Percentiles rank a stretch among this genome's conserved stretches.
These are phyloP conservation scores for Sclerurus mexicanus DNA, from an alignment of 2,113 vertebrate species.

Conservation along the genomic window DNA sequence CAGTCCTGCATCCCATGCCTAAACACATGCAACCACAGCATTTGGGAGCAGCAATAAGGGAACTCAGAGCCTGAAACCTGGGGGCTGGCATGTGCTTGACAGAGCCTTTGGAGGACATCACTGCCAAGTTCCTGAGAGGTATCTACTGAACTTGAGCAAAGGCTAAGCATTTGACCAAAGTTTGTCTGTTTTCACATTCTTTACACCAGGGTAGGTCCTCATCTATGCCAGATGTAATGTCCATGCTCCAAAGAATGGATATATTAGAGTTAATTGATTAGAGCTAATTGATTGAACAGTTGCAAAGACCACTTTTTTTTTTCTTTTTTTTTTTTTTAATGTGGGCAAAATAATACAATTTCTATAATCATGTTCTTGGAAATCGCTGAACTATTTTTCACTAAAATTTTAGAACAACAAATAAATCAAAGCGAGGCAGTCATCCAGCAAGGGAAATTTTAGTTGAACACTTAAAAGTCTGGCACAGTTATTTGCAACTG, in stretches of 20 bases:
- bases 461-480: conserved; percentile 7
- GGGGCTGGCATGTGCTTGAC: background rate
- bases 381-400: conserved; percentile 28
- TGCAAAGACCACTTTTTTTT: background rate
- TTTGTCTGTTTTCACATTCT: background rate
- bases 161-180: background rate
- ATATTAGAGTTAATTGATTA: background rate
- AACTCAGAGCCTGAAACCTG: background rate
- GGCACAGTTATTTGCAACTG: conserved; percentile 18
- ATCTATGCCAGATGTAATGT: background rate
- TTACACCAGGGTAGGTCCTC: background rate
- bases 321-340: background rate
- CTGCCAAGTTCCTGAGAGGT: background rate
- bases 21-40: background rate
- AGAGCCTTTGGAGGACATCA: background rate
- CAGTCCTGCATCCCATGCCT: background rate
- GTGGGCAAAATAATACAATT: background rate
- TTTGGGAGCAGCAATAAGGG: background rate
- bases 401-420: conserved; percentile 51
- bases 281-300: background rate
- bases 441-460: conserved; percentile 22
- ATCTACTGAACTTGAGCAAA: background rate
- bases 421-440: conserved; percentile 49
- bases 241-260: background rate
- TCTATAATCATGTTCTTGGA: conserved; percentile 30